Evolutionary conservation across 1,140 invertebrate species (phyloP).

Genomic region (Drosophila nigromelanica): DNA sequence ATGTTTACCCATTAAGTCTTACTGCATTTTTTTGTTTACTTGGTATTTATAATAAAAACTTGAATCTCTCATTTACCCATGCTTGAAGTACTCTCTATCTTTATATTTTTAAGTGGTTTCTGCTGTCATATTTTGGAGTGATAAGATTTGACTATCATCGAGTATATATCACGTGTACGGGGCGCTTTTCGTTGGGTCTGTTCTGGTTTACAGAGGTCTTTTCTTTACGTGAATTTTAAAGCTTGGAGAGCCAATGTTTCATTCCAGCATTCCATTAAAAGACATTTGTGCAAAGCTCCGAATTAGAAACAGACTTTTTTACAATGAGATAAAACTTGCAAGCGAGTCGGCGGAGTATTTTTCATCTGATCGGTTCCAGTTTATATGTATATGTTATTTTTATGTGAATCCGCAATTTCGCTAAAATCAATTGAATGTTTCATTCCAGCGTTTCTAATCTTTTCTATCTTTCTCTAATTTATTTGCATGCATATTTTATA

Average conservation of each 20-base stretch:
- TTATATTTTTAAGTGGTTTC: neutral
- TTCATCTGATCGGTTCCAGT: no score
- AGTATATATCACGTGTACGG: neutral
- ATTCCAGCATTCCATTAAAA: neutral
- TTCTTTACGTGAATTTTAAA: no score
- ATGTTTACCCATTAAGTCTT: constrained; percentile 15
- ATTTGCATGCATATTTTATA: no score
- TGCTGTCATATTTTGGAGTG: neutral
- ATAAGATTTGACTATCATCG: constrained; percentile 3
- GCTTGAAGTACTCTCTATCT: constrained; percentile 1
- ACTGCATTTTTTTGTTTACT: constrained; percentile 23
- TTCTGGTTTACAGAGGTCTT: neutral
- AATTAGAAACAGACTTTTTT: no score
- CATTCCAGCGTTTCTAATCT: neutral
- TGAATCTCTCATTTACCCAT: constrained; percentile 1
- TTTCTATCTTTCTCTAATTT: no score
- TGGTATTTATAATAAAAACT: constrained; percentile 27
- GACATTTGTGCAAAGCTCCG: neutral
- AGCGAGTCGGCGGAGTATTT: no score
- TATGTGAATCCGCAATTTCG: no score
- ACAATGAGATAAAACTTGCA: no score
- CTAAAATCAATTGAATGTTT: neutral
- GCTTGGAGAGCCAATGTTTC: no score
- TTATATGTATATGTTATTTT: no score
- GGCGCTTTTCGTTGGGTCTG: neutral